Conservation (phyloP, 53 echinoderm and acorn worm genomes). For the Apostichopus leukothele region DNA sequence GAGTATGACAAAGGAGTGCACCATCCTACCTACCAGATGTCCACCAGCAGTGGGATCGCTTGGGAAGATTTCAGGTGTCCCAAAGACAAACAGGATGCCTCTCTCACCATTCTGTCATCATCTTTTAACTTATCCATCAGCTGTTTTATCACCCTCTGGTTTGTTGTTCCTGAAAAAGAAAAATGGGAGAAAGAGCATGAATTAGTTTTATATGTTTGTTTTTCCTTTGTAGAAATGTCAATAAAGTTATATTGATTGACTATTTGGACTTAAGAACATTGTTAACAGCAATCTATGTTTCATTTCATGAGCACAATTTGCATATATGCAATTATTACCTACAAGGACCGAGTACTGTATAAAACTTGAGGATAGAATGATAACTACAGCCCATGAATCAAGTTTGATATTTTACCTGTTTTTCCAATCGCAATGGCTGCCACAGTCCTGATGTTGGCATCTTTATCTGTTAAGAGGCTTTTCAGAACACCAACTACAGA, state of each 20-base stretch:
- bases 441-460: constrained; percentile 84
- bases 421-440: constrained; percentile 89
- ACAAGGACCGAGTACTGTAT: too few relatives aligned
- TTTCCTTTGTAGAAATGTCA: not conserved
- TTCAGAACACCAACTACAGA: constrained; percentile 66
- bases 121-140: constrained; percentile 77
- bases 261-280: too few relatives aligned
- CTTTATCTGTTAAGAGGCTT: constrained; percentile 69
- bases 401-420: constrained; percentile 61
- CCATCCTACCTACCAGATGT: constrained; percentile 72
- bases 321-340: too few relatives aligned
- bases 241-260: too few relatives aligned
- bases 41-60: constrained; percentile 73
- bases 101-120: constrained; percentile 84
- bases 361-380: too few relatives aligned
- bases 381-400: too few relatives aligned
- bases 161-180: constrained; percentile 61
- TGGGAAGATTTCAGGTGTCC: constrained; percentile 79
- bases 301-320: too few relatives aligned
- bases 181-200: not conserved
- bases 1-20: not conserved
- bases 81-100: constrained; percentile 88
- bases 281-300: too few relatives aligned
- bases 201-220: not conserved
- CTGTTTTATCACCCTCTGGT: constrained; percentile 57